Conservation (phyloP, 2,113 vertebrate genomes). For the Oxygymnocypris stewartii region DNA sequence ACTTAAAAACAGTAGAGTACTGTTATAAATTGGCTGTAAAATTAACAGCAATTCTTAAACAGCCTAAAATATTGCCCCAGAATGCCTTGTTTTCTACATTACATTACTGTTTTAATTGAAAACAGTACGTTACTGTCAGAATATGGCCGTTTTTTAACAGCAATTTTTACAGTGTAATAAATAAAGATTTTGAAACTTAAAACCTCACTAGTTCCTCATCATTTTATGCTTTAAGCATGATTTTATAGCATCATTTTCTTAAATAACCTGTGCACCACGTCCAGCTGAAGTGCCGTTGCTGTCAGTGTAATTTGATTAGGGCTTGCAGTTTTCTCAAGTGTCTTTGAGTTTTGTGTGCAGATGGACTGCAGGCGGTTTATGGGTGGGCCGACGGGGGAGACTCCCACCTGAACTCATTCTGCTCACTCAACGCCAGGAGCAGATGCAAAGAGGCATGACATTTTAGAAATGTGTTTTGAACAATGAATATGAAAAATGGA, state of each 20-base stretch:
- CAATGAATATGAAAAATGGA: constrained; percentile 30
- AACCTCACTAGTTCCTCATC: neutral
- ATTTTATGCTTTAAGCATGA: neutral
- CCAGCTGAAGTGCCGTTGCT: neutral
- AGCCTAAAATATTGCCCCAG: too few relatives aligned
- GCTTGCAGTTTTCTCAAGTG: constrained; percentile 5
- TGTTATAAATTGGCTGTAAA: too few relatives aligned
- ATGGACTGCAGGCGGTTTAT: constrained; percentile 50
- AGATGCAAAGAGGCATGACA: constrained; percentile 31
- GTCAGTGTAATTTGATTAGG: neutral
- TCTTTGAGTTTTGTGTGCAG: neutral
- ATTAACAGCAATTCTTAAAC: too few relatives aligned
- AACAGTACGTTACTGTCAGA: too few relatives aligned
- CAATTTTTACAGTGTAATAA: neutral
- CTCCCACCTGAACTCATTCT: neutral
- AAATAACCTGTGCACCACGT: neutral
- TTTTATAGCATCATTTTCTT: neutral
- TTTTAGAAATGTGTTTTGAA: constrained; percentile 14
- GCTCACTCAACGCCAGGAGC: constrained; percentile 9
- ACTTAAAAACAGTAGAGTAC: too few relatives aligned
- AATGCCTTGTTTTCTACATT: too few relatives aligned
- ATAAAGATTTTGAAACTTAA: neutral
- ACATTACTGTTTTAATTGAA: too few relatives aligned
- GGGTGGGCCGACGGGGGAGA: neutral
- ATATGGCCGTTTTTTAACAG: too few relatives aligned